Percentiles rank a stretch among this genome's conserved stretches.
These are phyloP conservation scores for Nephrotoma flavescens DNA, from an alignment of 2,888 invertebrate genomes.

Conservation along the genomic window DNA sequence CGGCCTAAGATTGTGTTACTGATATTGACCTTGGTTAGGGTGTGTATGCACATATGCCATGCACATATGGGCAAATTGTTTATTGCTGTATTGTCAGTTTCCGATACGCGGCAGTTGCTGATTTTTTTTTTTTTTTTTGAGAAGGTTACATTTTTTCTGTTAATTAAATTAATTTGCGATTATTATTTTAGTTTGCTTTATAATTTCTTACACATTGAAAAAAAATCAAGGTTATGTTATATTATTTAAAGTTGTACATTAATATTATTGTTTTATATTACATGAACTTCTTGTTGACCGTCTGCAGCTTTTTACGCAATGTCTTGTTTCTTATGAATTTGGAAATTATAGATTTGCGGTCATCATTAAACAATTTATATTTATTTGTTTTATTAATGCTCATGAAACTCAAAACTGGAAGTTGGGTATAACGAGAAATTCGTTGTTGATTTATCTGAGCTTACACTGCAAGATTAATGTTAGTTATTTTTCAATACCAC, in stretches of 20 bases:
- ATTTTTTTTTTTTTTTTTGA: background rate
- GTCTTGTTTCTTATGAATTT: background rate
- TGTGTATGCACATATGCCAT: too few species aligned
- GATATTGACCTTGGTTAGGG: background rate
- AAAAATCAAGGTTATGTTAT: background rate
- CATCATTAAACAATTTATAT: background rate
- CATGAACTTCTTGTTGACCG: background rate
- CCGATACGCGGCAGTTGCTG: background rate
- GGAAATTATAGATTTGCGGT: background rate
- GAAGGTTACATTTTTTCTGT: background rate
- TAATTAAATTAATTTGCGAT: background rate
- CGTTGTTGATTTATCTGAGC: too few species aligned
- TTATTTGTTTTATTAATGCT: too few species aligned
- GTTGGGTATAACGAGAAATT: too few species aligned
- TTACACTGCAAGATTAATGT: too few species aligned
- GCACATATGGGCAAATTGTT: background rate
- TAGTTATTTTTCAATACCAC: too few species aligned
- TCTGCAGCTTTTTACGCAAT: background rate
- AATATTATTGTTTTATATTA: background rate
- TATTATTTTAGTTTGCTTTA: too few species aligned
- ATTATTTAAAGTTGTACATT: too few species aligned
- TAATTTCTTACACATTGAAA: background rate
- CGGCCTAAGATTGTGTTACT: too few species aligned
- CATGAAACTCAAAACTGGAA: too few species aligned
- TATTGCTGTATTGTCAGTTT: background rate